Conservation (phyloP, 2,888 invertebrate species). For the Endotricha flammealis region DNA sequence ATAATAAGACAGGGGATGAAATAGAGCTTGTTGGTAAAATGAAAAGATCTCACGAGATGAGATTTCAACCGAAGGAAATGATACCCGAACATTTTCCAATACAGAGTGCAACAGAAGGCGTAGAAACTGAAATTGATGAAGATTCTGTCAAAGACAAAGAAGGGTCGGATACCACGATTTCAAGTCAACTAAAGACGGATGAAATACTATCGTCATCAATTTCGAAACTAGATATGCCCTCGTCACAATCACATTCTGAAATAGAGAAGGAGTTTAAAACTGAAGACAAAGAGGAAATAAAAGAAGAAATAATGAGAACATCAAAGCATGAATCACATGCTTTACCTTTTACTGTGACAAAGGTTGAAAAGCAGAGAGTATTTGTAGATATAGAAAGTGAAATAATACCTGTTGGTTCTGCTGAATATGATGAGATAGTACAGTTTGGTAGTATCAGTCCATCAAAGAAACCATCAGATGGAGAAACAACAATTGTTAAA, state of each 20-base stretch:
- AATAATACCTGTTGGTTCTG: conserved; percentile 65
- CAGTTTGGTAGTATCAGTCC: conserved; percentile 54
- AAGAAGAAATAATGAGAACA: conserved; percentile 41
- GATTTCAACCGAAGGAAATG: conserved; percentile 84
- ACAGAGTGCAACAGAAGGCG: conserved; percentile 60
- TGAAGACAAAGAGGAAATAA: conserved; percentile 44
- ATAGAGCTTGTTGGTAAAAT: conserved; percentile 83
- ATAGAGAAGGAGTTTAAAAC: conserved; percentile 27
- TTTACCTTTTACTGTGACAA: conserved; percentile 57
- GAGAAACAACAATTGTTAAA: conserved; percentile 42
- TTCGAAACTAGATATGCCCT: conserved; percentile 61
- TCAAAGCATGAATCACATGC: conserved; percentile 40
- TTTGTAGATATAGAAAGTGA: conserved; percentile 72
- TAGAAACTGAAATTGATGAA: conserved; percentile 61
- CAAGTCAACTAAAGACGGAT: conserved; percentile 67
- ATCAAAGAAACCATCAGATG: conserved; percentile 44
- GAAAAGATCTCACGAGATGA: conserved; percentile 95
- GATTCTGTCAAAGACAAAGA: conserved; percentile 62
- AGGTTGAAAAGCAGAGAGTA: conserved; percentile 59
- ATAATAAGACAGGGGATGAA: conserved; percentile 60
- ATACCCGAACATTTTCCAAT: conserved; percentile 66
- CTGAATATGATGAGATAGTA: conserved; percentile 64
- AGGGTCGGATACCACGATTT: conserved; percentile 65
- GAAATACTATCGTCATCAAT: conserved; percentile 65
- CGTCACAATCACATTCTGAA: conserved; percentile 51